Evolutionary conservation across 2,113 vertebrate species (phyloP), one percentile per base, ranked within the genome.

Genomic region (Otus sunia): DNA sequence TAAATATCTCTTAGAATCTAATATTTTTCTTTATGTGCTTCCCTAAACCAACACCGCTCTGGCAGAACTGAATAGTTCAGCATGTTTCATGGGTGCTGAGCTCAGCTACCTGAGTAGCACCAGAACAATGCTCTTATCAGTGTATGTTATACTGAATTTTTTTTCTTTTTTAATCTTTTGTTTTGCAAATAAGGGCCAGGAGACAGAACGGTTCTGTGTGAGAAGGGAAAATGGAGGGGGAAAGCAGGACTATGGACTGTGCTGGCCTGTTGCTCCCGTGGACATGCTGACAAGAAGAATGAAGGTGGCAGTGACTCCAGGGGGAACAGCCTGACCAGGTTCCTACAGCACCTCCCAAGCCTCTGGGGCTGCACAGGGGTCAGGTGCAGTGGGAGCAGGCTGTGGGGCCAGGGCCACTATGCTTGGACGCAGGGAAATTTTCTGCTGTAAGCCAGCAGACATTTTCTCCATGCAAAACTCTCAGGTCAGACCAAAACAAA

Each of bases 361-460:
- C 11, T 75, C 43, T 60, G 23, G 17, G 58, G 10, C 45, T 81
- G 20, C 27, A 45, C 23, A 30, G n/a, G 19, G 19, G n/a, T 85
- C 1, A 0, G 15, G 10, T 1, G 1, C 23, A 50, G 50, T 4
- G 6, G 36, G 14, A 50, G 10, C 12, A 23, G 11, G 29, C 29
- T 63, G 21, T 39, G 15, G 23, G 17, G 13, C 5, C 11, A 36
- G 23, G 9, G 10, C 15, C 32, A 36, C 11, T 29, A 29, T 25
- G 20, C 50, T 71, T 21, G 10, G n/a, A 47, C 55, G 20, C 18
- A 16, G 13, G 5, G 23, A 55, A 21, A 37, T 71, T 37, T 82
- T 30, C 22, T 53, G 16, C 21, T 80, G 4, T 30, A 63, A 36
- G 11, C 23, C 49, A 79, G 36, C 55, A 36, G 10, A 12, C 12